Evolutionary conservation across 1,140 invertebrate genomes (phyloP).

Genomic region (Trachymyrmex septentrionalis): DNA sequence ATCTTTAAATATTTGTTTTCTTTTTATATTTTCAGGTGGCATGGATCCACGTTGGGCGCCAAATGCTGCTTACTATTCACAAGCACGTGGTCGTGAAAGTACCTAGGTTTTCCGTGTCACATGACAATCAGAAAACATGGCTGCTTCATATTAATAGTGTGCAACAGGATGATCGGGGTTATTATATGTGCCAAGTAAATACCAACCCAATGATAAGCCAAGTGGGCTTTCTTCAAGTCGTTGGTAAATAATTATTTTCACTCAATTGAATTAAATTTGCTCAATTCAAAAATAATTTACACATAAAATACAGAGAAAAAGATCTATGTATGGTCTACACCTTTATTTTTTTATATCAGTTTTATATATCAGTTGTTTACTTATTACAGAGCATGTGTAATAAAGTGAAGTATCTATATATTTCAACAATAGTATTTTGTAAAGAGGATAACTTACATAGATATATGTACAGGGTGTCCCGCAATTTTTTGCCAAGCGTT

Average conservation of each 20-base stretch:
- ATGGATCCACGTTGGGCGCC: constrained; percentile 97
- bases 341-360: too few species aligned
- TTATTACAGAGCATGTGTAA: too few species aligned
- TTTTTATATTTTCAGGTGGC: constrained; percentile 90
- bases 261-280: background rate
- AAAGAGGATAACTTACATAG: too few species aligned
- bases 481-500: too few species aligned
- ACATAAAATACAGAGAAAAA: background rate
- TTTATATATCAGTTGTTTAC: too few species aligned
- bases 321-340: too few species aligned
- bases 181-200: constrained; percentile 97
- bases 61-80: constrained; percentile 97
- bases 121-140: constrained; percentile 97
- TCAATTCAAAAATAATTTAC: background rate
- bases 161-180: constrained; percentile 95
- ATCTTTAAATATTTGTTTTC: background rate
- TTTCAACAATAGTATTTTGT: too few species aligned
- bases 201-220: constrained; percentile 98
- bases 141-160: constrained; percentile 94
- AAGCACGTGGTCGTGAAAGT: constrained; percentile 95
- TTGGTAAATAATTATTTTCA: constrained; percentile 90
- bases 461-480: too few species aligned
- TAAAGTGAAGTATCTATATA: too few species aligned
- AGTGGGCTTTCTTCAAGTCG: constrained; percentile 97
- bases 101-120: constrained; percentile 94